Conservation (phyloP, 2,797 vertebrate genomes). For the Discoglossus pictus region DNA sequence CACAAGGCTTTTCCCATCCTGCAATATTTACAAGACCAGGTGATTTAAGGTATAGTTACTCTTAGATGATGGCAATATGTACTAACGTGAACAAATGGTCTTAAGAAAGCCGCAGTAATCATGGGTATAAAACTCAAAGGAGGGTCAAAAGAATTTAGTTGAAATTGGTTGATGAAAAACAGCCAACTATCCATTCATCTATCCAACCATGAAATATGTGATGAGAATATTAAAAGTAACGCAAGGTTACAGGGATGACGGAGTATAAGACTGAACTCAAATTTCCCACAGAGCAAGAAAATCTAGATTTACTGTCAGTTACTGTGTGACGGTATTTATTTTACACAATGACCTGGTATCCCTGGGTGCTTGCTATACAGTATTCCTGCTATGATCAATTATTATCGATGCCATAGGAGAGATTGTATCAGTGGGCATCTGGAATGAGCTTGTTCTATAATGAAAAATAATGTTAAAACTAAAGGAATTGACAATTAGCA, state of each 20-base stretch:
- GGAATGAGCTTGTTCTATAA: not conserved
- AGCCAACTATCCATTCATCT: not conserved
- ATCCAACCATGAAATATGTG: not conserved
- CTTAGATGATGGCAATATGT: no score
- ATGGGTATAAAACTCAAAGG: no score
- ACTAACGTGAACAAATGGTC: no score
- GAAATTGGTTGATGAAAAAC: constrained; percentile 7
- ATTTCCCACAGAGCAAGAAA: constrained; percentile 12
- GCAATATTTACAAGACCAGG: no score
- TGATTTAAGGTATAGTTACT: no score
- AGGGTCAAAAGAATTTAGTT: no score
- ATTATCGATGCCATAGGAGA: constrained; percentile 15
- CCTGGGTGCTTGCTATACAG: constrained; percentile 18
- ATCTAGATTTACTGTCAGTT: constrained; percentile 24
- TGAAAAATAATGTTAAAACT: constrained; percentile 22
- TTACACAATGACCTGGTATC: constrained; percentile 29
- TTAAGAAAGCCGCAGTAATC: no score
- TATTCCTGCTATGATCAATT: constrained; percentile 36
- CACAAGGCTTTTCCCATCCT: no score
- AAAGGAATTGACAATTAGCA: constrained; percentile 27
- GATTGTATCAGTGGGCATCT: constrained; percentile 16
- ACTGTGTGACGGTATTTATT: constrained; percentile 19
- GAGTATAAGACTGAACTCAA: constrained; percentile 18
- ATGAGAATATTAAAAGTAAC: constrained; percentile 23
- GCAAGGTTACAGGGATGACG: constrained; percentile 28